These are phyloP conservation scores for Coluber constrictor DNA, from an alignment of 2,797 vertebrate genomes.

Conservation along the genomic window DNA sequence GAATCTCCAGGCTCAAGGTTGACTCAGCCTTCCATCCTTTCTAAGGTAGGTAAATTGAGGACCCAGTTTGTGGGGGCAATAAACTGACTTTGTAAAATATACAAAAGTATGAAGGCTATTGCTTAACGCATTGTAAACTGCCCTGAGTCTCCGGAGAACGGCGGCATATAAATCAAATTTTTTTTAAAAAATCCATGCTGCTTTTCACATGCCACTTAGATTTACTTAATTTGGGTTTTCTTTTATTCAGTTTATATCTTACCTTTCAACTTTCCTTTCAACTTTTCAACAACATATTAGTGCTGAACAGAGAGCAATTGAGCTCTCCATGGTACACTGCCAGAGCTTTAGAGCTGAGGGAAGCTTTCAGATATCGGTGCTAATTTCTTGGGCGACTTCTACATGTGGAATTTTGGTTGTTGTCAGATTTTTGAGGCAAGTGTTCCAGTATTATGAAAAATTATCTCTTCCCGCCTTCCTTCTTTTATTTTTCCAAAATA, in stretches of 20 bases:
- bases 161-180: too few species aligned
- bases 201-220: background rate
- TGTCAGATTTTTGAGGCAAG: background rate
- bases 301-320: background rate
- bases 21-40: too few species aligned
- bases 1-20: too few species aligned
- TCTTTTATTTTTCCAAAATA: background rate
- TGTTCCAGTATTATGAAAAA: background rate
- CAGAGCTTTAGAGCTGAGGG: background rate
- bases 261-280: background rate
- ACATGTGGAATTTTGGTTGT: background rate
- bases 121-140: too few species aligned
- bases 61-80: too few species aligned
- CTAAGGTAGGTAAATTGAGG: too few species aligned
- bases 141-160: too few species aligned
- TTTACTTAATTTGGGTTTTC: background rate
- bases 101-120: too few species aligned
- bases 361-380: background rate
- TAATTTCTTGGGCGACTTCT: background rate
- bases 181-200: background rate
- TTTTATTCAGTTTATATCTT: background rate
- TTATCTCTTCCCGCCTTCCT: fast-evolving
- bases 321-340: background rate
- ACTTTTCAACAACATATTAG: background rate
- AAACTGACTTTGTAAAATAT: too few species aligned